Conservation (phyloP, 2,113 vertebrate genomes). For the Agelaius phoeniceus region DNA sequence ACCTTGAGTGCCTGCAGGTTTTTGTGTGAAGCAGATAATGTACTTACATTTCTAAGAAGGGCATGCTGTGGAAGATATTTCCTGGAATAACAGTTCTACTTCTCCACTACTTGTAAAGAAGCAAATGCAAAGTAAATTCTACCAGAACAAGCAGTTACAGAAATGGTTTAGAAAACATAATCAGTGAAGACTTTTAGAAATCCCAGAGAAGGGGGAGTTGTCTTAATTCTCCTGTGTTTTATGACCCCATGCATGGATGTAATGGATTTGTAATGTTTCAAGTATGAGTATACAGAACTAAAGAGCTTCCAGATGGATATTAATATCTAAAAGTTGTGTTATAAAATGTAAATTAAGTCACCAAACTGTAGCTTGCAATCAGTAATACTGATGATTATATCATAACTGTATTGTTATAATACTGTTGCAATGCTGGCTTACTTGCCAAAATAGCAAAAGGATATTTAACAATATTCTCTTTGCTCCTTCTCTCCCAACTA, state of each 20-base stretch:
- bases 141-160: background rate
- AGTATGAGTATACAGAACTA: background rate
- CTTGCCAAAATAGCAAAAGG: background rate
- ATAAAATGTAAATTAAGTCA: background rate
- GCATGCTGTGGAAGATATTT: background rate
- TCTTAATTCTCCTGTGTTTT: background rate
- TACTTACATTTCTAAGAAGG: background rate
- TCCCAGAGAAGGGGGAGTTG: background rate
- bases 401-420: background rate
- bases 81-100: background rate
- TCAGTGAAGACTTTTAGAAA: background rate
- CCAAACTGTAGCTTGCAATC: background rate
- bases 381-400: background rate
- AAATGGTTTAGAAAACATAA: background rate
- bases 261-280: background rate
- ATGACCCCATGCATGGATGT: background rate
- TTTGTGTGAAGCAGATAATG: background rate
- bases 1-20: background rate
- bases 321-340: background rate
- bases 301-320: background rate
- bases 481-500: background rate
- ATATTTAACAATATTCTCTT: background rate
- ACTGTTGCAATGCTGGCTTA: background rate
- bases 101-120: background rate
- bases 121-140: background rate